Evolutionary conservation across 2,888 invertebrate species (phyloP), one percentile per base, ranked within the genome.

Genomic region (Polydrusus cervinus): DNA sequence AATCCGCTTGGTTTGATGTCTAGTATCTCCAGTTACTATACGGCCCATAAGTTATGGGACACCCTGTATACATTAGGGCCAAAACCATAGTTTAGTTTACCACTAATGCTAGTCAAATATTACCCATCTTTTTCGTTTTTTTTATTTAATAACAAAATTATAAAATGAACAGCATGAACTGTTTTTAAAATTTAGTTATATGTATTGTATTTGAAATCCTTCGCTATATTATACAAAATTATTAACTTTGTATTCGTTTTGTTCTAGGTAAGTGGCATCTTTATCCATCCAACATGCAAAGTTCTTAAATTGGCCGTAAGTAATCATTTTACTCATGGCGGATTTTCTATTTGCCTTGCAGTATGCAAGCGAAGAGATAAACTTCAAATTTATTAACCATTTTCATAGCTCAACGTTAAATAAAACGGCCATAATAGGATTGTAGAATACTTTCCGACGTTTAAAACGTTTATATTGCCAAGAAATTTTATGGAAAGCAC

Each of bases 321-420:
- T 74, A 74, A 66, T 47, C 38, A 25, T 62, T 74, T 73, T 34
- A 60, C 51, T 67, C 62, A 10, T 18, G 43, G 43, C 25, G 49
- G 30, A 61, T 60, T 64, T 43, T 71, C 62, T 20, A 71, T 71
- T 62, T 53, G 62, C 62, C 45, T 64, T 62, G 53, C 38, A 43
- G 18, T 45, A 55, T 64, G 73, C 73, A 67, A 73, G 60, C 16
- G 61, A 62, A 61, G 51, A 67, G 64, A 74, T 74, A 74, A 74
- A 68, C 62, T 20, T 13, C 18, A 65, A 74, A 74, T 74, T 69
- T 74, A 74, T 74, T 74, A 74, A 74, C 74, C 69, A 64, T 74
- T 64, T 51, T 34, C 38, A 47, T 64, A 61, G 64, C 68, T 66
- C 57, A 72, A 51, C 61, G 60, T 67, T 73, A 60, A 73, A 67